Conservation (phyloP, 2,797 vertebrate genomes). For the Notamacropus eugenii region DNA sequence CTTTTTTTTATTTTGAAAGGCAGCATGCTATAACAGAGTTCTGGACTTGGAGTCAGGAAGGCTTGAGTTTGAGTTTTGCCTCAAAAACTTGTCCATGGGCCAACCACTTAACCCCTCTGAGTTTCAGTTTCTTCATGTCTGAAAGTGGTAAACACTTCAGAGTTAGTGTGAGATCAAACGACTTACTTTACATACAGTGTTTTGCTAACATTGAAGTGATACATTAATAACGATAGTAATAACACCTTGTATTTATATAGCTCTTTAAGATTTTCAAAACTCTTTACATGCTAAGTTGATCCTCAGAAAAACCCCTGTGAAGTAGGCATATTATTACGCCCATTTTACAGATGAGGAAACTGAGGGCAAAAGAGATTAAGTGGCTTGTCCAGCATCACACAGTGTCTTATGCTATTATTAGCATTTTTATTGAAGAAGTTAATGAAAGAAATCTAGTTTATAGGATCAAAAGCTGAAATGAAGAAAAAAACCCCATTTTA, state of each 20-base stretch:
- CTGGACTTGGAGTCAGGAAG: background rate
- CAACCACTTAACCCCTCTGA: background rate
- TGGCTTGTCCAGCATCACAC: background rate
- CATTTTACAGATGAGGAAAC: background rate
- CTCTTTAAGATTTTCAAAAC: background rate
- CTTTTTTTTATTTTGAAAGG: background rate
- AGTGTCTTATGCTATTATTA: background rate
- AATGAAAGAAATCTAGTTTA: background rate
- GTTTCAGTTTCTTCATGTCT: too few relatives aligned
- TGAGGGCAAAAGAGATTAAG: background rate
- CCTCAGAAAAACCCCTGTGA: too few relatives aligned
- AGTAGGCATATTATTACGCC: too few relatives aligned
- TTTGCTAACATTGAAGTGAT: background rate
- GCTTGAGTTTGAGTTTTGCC: background rate
- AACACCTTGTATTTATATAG: background rate
- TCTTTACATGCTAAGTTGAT: background rate
- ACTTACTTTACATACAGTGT: background rate
- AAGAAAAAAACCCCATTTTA: background rate
- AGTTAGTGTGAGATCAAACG: background rate
- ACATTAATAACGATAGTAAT: background rate
- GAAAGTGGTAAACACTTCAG: background rate
- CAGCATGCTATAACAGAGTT: background rate
- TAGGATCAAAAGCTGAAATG: background rate
- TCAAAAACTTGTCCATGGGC: background rate
- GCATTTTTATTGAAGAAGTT: too few relatives aligned